Base-by-base conservation (phyloP, 2,888 invertebrate genomes). In the Esperia sulphurella region DNA sequence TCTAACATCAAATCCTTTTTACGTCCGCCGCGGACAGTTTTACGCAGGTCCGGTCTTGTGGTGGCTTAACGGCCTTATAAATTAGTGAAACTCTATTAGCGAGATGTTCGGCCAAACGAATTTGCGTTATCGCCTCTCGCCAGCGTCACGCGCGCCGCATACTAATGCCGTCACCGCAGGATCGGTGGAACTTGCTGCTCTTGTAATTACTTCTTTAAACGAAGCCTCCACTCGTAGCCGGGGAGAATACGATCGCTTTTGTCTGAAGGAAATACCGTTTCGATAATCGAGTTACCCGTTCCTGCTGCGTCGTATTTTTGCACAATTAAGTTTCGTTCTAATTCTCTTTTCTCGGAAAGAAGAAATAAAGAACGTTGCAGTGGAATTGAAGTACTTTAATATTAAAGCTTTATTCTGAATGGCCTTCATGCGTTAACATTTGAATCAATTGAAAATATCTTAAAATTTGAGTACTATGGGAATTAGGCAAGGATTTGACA, bases 71-170 rank as follows among this genome's bases (percentile, higher is more conserved):
- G 76, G 79, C 73, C 87, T 87, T 87, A 86, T 87, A 89, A 89
- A 89, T 89, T 87, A 89, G 86, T 83, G 83, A 86, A 89, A 88
- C 88, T 88, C 88, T 89, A 89, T 88, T 89, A 89, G 83, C 85
- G 80, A 79, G 86, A 88, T 86, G 86, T 83, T 87, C 83, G 80
- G 72, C 76, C 80, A 87, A 87, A 84, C 86, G 87, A 88, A 88
- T 88, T 89, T 87, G 85, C 83, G 86, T 88, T 88, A 89, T 89
- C 89, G 85, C 86, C 83, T 82, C 74, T 68, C 50, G 68, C 80
- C 74, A 73, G 71, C 66, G 64, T 66, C 65, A 73, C 83, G 79
- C 75, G 76, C 61, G 70, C 65, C 74, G 89, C 84, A 89, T 89
- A 87, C 81, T 85, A 85, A 88, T 77, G 72, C 62, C 67, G 66